Evolutionary conservation across 2,797 vertebrate genomes (phyloP), one percentile per base, ranked within the genome.

Genomic region (Manis crassicaudata): DNA sequence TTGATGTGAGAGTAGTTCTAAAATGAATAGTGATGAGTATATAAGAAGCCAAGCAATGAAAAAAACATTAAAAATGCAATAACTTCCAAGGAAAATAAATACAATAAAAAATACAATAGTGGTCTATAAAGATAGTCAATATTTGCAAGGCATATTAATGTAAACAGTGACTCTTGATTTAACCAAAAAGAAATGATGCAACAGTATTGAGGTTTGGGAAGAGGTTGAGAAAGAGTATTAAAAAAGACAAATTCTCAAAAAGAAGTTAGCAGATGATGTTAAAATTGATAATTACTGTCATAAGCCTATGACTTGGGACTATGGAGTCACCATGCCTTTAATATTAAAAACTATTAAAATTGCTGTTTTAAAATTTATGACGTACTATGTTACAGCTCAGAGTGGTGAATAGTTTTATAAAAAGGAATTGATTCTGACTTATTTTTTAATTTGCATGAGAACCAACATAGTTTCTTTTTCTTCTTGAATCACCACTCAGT

Each of bases 381-480:
- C 32, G 63, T 54, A 85, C 3, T 54, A 2, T 29, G 18, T 1
- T 40, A 63, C 11, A 65, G 18, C 14, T 80, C 46, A 46, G 58
- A 67, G 76, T 82, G 14, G 29, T 68, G 50, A 96, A 86, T 77
- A 7, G 29, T 40, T 95, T 92, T 93, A 6, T n/a, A 92, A 86
- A 95, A 92, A 93, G 17, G 7, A 89, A 77, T 91, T 3, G 37
- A 54, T 94, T 84, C 43, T 27, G 29, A 90, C 54, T 70, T 27
- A 89, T 84, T 81, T 84, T 94, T 52, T 27, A 35, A 88, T 81
- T 94, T 94, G 58, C 29, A n/a, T 21, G 37, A 95, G 52, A 75
- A 58, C 23, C 21, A 96, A 90, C 16, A 23, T 20, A 79, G 95
- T 92, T 95, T 95, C 27, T 81, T 95, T 94, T 82, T 77, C 62